Evolutionary conservation across 2,113 vertebrate genomes (phyloP).

Genomic region (Bubalus kerabau): DNA sequence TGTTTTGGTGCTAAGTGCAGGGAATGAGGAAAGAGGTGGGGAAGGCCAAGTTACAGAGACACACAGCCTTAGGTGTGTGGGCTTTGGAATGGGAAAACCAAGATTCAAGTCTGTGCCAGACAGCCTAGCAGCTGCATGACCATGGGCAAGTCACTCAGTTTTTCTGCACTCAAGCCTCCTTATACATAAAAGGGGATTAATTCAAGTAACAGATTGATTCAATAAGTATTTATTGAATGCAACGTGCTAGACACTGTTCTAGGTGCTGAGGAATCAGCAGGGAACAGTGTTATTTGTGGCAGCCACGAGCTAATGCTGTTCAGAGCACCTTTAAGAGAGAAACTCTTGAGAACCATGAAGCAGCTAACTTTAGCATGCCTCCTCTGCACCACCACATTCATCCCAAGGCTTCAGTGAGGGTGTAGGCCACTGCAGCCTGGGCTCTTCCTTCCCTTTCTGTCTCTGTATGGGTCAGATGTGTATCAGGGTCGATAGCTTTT

Average conservation of each 20-base stretch:
- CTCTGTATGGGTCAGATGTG: not conserved
- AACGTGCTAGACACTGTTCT: not conserved
- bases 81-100: not conserved
- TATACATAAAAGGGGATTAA: not conserved
- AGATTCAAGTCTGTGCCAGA: not conserved
- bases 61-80: not conserved
- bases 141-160: not conserved
- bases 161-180: not conserved
- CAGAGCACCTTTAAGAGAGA: not conserved
- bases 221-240: not conserved
- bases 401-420: not conserved
- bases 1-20: not conserved
- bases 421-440: not conserved
- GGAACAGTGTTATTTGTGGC: not conserved
- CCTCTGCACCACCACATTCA: rapidly evolving
- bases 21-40: not conserved
- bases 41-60: not conserved
- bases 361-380: not conserved
- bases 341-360: not conserved
- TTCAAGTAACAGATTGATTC: not conserved
- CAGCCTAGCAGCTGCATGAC: not conserved
- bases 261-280: not conserved
- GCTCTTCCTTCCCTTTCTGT: not conserved
- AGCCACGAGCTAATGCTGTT: not conserved
- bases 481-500: not conserved